Evolutionary conservation across 2,797 vertebrate species (phyloP).

Genomic region (Stomatorhinus walkeri): DNA sequence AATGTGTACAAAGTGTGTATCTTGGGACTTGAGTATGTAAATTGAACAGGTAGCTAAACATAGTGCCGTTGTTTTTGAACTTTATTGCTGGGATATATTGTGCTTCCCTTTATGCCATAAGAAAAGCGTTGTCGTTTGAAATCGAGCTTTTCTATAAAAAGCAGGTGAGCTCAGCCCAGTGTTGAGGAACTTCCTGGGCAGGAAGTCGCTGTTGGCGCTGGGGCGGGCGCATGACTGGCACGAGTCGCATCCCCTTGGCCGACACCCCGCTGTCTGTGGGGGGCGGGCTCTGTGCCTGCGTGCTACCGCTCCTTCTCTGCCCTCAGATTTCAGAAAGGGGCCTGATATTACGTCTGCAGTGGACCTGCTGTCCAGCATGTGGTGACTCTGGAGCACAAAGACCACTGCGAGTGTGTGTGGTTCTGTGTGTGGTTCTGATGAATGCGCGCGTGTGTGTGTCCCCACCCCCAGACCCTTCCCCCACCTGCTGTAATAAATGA

Average conservation of each 20-base stretch:
- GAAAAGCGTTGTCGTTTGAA: slow-evolving; percentile 29
- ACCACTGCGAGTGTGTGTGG: not conserved
- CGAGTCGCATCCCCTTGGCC: slow-evolving; percentile 41
- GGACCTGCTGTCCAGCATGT: not conserved
- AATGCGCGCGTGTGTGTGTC: not conserved
- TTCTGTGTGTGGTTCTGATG: not conserved
- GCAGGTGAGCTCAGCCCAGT: slow-evolving; percentile 68
- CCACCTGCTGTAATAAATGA: not conserved
- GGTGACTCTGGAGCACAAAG: not conserved
- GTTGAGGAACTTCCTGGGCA: slow-evolving; percentile 54
- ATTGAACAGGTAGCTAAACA: slow-evolving; percentile 6
- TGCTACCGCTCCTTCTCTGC: not conserved
- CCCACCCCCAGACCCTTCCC: not conserved
- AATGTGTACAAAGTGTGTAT: not conserved
- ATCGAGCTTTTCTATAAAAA: slow-evolving; percentile 67
- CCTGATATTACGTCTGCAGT: not conserved
- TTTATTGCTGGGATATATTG: not conserved
- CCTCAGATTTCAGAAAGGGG: not conserved
- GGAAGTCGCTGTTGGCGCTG: slow-evolving; percentile 54
- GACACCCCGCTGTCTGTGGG: slow-evolving; percentile 39
- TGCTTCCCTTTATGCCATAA: not conserved
- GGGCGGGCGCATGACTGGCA: slow-evolving; percentile 44
- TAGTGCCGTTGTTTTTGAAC: not conserved
- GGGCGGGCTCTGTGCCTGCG: slow-evolving; percentile 12
- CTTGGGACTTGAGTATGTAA: not conserved